Base-by-base conservation (phyloP, 2,113 vertebrate genomes). In the Apaloderma vittatum region DNA sequence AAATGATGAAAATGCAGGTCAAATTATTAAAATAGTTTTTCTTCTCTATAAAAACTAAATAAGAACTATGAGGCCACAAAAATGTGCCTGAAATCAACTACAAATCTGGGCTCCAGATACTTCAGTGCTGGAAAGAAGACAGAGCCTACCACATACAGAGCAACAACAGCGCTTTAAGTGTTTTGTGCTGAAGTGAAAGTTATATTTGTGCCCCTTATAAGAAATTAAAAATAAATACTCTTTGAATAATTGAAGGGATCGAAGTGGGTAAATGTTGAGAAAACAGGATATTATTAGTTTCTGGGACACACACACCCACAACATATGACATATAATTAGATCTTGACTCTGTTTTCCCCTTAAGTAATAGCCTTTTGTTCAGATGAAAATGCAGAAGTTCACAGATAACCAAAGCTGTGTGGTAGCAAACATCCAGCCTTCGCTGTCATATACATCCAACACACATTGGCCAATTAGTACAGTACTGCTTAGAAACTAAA, bases 51-150 rank as follows among this genome's bases (percentile, higher is more conserved):
- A 45, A 91, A 91, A 49, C 22, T 43, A 63, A 71, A 3, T 67
- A 55, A 80, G 82, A 92, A 21, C 37, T 90, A 57, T 34, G 83
- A 61, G 62, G 83, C 79, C 80, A 91, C 86, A 96, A 94, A 93
- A 93, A 66, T 40, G 61, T 89, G 48, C 52, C 76, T 95, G 72
- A 93, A 95, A 88, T 74, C n/a, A 65, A 49, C 15, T 71, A 54
- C 9, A 71, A 75, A 94, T 95, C 90, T 96, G 88, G 73, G 57
- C 73, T 90, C 96, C 92, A 92, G 86, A 84, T 21, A 92, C 36
- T 76, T 85, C 57, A 72, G 59, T 10, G 34, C 45, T 87, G 72
- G 51, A 37, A 66, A 92, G 65, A 11, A 83, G 72, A 63, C 11
- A 74, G 70, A 76, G 3, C 3, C 45, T 34, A 68, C 34, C 13